Conservation (phyloP, 2,797 vertebrate genomes). For the Diceros bicornis region DNA sequence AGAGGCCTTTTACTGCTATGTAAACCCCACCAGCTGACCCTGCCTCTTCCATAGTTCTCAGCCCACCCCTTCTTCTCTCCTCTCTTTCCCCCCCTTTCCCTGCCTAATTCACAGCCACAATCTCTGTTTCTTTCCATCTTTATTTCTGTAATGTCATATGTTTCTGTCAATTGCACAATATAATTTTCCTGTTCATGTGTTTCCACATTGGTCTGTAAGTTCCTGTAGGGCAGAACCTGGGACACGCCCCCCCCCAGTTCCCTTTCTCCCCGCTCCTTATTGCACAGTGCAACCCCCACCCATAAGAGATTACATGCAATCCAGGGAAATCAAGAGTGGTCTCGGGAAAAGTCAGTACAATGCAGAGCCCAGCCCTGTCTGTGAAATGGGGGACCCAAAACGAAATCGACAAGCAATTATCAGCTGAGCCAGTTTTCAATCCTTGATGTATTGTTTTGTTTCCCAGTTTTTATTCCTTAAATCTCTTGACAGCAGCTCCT, state of each 20-base stretch:
- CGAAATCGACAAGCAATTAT: slow-evolving; percentile 39
- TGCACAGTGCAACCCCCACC: neutral
- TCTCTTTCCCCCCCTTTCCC: neutral
- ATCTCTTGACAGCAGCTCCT: slow-evolving; percentile 7
- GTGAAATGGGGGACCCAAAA: neutral
- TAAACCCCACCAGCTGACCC: neutral
- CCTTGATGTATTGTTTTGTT: slow-evolving; percentile 1
- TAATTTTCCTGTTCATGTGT: slow-evolving; percentile 10
- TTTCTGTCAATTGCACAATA: neutral
- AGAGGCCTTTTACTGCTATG: neutral
- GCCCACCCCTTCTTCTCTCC: neutral
- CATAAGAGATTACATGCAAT: neutral
- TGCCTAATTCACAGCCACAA: neutral
- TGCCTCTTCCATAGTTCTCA: neutral
- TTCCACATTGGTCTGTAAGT: neutral
- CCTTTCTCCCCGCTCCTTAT: neutral
- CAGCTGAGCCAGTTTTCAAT: slow-evolving; percentile 1
- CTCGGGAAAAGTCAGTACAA: neutral
- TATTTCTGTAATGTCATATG: neutral
- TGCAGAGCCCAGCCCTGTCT: neutral
- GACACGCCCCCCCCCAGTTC: neutral
- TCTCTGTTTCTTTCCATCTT: slow-evolving; percentile 11
- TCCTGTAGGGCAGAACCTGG: neutral
- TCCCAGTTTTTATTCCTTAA: slow-evolving; percentile 39
- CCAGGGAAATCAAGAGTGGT: neutral